Conservation (phyloP, 1,140 invertebrate genomes). For the Drosophila kikkawai region DNA sequence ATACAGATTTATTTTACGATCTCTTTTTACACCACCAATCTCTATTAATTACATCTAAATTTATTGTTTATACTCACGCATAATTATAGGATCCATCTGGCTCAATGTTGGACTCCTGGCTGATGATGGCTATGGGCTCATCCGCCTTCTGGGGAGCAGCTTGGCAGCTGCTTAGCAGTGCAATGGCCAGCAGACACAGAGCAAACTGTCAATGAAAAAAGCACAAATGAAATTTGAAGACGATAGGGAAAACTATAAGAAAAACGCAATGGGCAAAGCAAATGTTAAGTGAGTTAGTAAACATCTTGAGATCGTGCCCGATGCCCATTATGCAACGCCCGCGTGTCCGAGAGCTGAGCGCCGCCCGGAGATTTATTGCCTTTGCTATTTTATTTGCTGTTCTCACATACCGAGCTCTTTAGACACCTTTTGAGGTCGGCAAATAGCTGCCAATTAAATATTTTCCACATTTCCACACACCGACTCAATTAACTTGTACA, state of each 20-base stretch:
- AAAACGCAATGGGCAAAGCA: slow-evolving; percentile 30
- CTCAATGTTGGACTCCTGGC: slow-evolving; percentile 88
- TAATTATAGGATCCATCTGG: slow-evolving; percentile 89
- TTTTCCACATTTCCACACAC: slow-evolving; percentile 64
- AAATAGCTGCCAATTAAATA: slow-evolving; percentile 74
- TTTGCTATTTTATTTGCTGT: slow-evolving; percentile 49
- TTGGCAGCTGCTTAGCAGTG: slow-evolving; percentile 75
- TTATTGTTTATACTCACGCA: slow-evolving; percentile 74
- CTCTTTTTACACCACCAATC: neutral
- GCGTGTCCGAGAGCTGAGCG: neutral
- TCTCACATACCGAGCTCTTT: slow-evolving; percentile 48
- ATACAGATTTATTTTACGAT: neutral
- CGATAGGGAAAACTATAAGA: slow-evolving; percentile 24
- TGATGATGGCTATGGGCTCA: slow-evolving; percentile 88
- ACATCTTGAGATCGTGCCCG: slow-evolving; percentile 48
- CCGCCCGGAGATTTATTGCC: slow-evolving; percentile 41
- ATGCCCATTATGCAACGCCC: slow-evolving; percentile 38
- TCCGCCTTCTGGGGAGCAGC: slow-evolving; percentile 85
- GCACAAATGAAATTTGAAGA: slow-evolving; percentile 36
- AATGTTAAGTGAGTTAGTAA: slow-evolving; percentile 46
- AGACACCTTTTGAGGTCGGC: slow-evolving; percentile 65
- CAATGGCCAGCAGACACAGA: slow-evolving; percentile 70
- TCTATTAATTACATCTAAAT: no score
- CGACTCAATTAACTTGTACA: slow-evolving; percentile 43
- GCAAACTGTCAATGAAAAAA: slow-evolving; percentile 65